These are phyloP conservation scores for Muscina levida DNA, from an alignment of 2,888 invertebrate species.

Conservation along the genomic window DNA sequence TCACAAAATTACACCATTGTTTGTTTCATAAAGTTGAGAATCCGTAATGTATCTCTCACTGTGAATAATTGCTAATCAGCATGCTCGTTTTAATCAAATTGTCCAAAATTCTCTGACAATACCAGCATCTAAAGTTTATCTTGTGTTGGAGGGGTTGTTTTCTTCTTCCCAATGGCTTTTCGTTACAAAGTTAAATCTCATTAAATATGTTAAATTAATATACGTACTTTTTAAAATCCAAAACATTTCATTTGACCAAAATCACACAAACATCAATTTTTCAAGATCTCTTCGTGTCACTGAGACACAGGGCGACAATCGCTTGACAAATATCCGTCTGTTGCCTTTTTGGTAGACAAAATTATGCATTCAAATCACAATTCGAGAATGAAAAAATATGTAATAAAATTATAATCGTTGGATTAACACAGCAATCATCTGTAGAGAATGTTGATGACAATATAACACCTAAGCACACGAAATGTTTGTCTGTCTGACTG, in stretches of 20 bases:
- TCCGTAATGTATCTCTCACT: too few species aligned
- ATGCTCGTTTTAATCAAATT: too few species aligned
- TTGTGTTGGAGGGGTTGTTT: constrained; percentile 5
- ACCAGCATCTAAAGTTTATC: too few species aligned
- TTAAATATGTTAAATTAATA: constrained; percentile 29
- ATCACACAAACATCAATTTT: not conserved
- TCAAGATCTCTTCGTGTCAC: not conserved
- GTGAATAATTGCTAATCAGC: too few species aligned
- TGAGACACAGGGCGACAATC: not conserved
- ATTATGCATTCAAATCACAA: constrained; percentile 47
- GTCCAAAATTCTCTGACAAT: too few species aligned
- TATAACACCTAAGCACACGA: constrained; percentile 50
- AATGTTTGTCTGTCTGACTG: constrained; percentile 23
- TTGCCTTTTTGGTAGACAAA: not conserved
- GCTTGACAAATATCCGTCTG: constrained; percentile 5
- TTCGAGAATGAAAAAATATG: constrained; percentile 24
- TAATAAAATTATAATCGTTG: constrained; percentile 61
- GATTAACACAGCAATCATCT: constrained; percentile 56
- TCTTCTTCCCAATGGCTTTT: not conserved
- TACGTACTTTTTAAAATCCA: constrained; percentile 8
- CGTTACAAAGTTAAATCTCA: constrained; percentile 23
- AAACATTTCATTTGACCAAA: not conserved
- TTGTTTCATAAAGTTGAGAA: too few species aligned
- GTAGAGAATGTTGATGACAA: constrained; percentile 56
- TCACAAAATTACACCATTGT: too few species aligned